Percentiles rank a stretch among this genome's conserved stretches.
Conservation (phyloP, 2,888 invertebrate genomes). For the Tryphoninae sp. region DNA sequence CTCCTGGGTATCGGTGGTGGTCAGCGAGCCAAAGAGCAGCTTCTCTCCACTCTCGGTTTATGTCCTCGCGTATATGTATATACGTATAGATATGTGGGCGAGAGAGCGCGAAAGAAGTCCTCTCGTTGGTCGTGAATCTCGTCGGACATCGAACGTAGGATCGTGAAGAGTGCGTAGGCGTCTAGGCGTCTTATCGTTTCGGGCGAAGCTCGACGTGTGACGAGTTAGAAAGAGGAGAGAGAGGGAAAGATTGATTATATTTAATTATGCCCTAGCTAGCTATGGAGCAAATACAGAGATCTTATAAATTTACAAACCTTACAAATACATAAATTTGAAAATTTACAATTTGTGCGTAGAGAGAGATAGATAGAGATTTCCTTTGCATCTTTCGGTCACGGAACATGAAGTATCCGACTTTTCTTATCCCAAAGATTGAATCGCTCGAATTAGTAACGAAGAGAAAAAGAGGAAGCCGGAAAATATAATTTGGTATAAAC, state of each 20-base stretch:
- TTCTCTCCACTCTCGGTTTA: neutral
- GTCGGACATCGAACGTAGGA: constrained; percentile 19
- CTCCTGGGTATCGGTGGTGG: constrained; percentile 65
- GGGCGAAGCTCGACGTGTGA: neutral
- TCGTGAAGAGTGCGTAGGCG: constrained; percentile 17
- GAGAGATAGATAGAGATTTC: neutral
- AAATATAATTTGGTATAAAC: too few relatives aligned
- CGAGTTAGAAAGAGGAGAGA: neutral
- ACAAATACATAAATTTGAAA: too few relatives aligned
- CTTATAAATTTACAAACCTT: too few relatives aligned
- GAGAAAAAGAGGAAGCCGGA: too few relatives aligned
- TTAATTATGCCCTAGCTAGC: too few relatives aligned
- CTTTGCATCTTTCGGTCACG: too few relatives aligned
- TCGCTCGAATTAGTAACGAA: too few relatives aligned
- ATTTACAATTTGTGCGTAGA: too few relatives aligned
- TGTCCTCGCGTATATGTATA: neutral
- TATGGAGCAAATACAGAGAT: too few relatives aligned
- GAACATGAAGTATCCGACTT: too few relatives aligned
- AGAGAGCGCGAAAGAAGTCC: constrained; percentile 32
- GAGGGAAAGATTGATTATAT: neutral
- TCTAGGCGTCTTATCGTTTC: constrained; percentile 31
- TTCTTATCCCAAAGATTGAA: too few relatives aligned
- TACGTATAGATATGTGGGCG: neutral
- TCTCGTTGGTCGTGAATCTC: constrained; percentile 40
- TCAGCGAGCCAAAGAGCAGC: constrained; percentile 56